These are phyloP conservation scores for Eutrigla gurnardus DNA, from an alignment of 2,797 vertebrate genomes.

Conservation along the genomic window DNA sequence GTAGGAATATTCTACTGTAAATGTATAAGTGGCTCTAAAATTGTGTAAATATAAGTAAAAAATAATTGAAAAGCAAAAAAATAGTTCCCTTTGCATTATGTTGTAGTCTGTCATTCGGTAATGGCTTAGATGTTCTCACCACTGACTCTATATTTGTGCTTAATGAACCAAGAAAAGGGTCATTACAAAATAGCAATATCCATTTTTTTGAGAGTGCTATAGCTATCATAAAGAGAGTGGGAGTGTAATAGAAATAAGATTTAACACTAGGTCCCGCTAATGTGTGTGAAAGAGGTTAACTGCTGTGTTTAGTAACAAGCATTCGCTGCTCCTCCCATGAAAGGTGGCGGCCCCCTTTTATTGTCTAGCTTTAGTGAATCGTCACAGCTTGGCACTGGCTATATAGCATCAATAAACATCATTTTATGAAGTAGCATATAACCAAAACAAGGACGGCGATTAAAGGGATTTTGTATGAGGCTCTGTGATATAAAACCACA, in stretches of 20 bases:
- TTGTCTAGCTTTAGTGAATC: conserved; percentile 75
- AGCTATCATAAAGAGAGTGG: conserved; percentile 79
- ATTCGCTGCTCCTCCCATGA: conserved; percentile 77
- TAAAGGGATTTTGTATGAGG: conserved; percentile 56
- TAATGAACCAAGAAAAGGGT: conserved; percentile 83
- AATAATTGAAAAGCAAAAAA: conserved; percentile 62
- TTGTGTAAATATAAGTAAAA: conserved; percentile 59
- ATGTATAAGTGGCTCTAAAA: conserved; percentile 27
- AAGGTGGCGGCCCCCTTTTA: conserved; percentile 78
- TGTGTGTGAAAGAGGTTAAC: conserved; percentile 82
- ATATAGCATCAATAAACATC: conserved; percentile 74
- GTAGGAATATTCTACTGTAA: conserved; percentile 10
- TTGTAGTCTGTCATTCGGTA: conserved; percentile 65
- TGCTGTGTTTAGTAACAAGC: conserved; percentile 82
- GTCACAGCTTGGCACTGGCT: conserved; percentile 72
- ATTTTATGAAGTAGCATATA: conserved; percentile 76
- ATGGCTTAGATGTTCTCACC: conserved; percentile 68
- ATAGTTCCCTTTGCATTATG: conserved; percentile 69
- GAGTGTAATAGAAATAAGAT: conserved; percentile 83
- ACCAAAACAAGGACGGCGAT: conserved; percentile 60
- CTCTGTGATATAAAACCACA: conserved; percentile 36
- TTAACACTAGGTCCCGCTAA: conserved; percentile 78
- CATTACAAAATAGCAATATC: conserved; percentile 77
- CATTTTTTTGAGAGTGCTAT: conserved; percentile 72
- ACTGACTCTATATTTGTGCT: conserved; percentile 65